Evolutionary conservation across 2,888 invertebrate species (phyloP).

Genomic region (Hymenopus coronatus): DNA sequence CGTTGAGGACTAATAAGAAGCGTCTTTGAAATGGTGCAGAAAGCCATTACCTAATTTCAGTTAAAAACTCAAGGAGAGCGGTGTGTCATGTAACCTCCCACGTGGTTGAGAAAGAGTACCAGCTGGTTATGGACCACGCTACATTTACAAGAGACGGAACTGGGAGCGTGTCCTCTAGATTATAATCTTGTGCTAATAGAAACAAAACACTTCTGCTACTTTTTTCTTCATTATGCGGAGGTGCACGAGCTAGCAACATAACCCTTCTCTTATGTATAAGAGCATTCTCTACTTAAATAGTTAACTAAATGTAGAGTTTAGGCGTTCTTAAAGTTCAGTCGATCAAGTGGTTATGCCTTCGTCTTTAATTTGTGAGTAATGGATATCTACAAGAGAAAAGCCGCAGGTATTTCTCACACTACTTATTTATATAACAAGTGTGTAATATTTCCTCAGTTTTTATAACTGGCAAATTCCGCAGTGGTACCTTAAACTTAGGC

Average conservation of each 20-base stretch:
- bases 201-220: neutral
- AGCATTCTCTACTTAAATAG: neutral
- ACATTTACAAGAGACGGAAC: neutral
- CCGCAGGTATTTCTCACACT: no score
- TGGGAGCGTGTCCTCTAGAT: neutral
- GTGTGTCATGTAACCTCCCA: neutral
- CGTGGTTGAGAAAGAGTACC: neutral
- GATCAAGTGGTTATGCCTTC: no score
- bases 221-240: neutral
- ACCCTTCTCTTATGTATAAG: neutral
- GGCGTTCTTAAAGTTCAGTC: no score
- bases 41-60: neutral
- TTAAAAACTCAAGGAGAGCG: neutral
- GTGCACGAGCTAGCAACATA: neutral
- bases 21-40: neutral
- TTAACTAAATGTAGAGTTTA: no score
- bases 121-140: neutral
- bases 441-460: no score
- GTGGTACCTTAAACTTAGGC: rapidly evolving
- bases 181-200: neutral
- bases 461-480: no score
- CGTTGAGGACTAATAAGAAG: neutral
- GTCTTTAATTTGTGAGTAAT: no score
- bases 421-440: no score
- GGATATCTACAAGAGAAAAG: no score